Evolutionary conservation across 2,888 invertebrate species (phyloP), one percentile per base, ranked within the genome.

Genomic region (Sarcophaga subvicina): DNA sequence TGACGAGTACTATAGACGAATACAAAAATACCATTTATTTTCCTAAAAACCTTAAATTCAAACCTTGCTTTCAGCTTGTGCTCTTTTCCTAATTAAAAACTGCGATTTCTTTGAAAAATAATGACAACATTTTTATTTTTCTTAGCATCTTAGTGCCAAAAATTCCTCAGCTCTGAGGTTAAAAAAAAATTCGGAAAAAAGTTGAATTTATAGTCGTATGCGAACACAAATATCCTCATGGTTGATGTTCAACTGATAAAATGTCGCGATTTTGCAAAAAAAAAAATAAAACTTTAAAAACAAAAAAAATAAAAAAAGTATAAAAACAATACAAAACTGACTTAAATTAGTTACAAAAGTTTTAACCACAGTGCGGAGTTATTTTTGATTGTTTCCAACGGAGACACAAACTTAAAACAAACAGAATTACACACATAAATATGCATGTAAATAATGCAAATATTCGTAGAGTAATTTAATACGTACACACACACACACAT

Each of bases 221-320:
- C 14, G 17, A 54, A 47, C 20, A 75, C 49, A 60, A 77, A 47
- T 37, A 37, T 27, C 71, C 59, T 59, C 66, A 79, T 78, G 63
- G 63, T 54, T 75, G 66, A 81, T 78, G 69, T 81, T 75, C 20
- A 70, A 22, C 81, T 64, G 70, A 81, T 81, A 81, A 78, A 81
- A 70, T 75, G 77, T 78, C 64, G 49, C 64, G 67, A 59, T 78
- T 64, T 83, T 37, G 20, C 62, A 22, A 37, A 8, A 37, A 63
- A 37, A 37, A 37, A 2, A n/a, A n/a, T n/a, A n/a, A 37, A 37
- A 37, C 0, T 62, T 67, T 17, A 25, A 25, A 25, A 25, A 6
- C 6, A 5, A 6, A 37, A 37, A 27, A 5, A 27, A 37, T 22
- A 37, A 37, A 0, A 37, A 10, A 37, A 3, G 8, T 37, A 37